Conservation (phyloP, 2,113 vertebrate genomes). For the Mirounga angustirostris region DNA sequence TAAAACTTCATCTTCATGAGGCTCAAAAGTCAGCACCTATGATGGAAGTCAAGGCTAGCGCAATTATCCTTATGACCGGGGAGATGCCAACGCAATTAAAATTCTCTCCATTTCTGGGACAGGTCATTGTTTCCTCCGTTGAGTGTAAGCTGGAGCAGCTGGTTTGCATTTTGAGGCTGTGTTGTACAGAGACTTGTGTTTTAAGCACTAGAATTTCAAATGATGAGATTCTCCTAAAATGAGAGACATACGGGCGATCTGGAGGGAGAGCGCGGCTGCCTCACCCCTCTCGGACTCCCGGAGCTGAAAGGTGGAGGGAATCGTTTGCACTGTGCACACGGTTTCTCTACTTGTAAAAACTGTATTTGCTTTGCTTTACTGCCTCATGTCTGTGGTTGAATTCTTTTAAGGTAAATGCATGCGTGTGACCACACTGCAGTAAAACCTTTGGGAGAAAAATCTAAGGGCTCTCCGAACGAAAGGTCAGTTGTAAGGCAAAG, state of each 20-base stretch:
- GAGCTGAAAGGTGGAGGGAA: neutral
- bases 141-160: neutral
- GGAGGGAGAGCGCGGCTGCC: neutral
- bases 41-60: neutral
- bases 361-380: neutral
- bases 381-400: neutral
- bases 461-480: neutral
- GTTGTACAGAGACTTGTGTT: neutral
- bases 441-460: neutral
- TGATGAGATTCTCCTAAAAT: neutral
- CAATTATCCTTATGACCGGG: neutral
- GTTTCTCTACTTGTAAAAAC: neutral
- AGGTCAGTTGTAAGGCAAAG: neutral
- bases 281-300: neutral
- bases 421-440: neutral
- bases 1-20: neutral
- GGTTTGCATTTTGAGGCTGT: neutral
- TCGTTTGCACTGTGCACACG: rapidly evolving
- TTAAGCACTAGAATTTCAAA: neutral
- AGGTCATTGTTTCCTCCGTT: neutral
- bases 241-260: neutral
- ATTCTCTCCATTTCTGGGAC: neutral
- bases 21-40: neutral
- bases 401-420: neutral
- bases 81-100: neutral